Conservation (phyloP, 1,140 invertebrate genomes). For the Drosophila obscura region DNA sequence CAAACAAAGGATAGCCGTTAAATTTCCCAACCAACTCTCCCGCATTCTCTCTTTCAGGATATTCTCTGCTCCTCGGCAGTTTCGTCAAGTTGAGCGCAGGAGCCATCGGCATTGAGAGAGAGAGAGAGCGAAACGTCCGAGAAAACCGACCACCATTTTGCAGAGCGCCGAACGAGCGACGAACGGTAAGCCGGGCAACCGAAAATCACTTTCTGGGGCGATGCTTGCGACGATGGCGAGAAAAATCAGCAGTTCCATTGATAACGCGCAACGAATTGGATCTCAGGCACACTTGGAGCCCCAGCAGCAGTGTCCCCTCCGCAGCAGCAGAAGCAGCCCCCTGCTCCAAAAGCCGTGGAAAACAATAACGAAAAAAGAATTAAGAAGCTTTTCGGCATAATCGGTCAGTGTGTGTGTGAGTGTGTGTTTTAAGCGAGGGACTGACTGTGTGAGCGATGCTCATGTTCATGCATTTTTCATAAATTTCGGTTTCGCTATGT, state of each 20-base stretch:
- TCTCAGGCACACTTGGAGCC: constrained; percentile 52
- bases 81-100: constrained; percentile 36
- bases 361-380: constrained; percentile 10
- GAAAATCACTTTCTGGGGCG: constrained; percentile 57
- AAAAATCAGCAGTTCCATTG: constrained; percentile 80
- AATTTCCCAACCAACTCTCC: constrained; percentile 8
- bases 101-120: neutral
- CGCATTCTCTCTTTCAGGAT: neutral
- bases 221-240: constrained; percentile 76
- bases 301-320: constrained; percentile 24
- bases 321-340: constrained; percentile 10
- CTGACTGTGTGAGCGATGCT: constrained; percentile 20
- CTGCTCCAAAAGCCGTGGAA: constrained; percentile 22
- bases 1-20: constrained; percentile 4
- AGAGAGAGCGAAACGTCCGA: constrained; percentile 18
- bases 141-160: constrained; percentile 4
- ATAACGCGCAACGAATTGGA: constrained; percentile 77
- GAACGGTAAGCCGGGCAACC: constrained; percentile 9
- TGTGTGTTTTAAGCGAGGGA: constrained; percentile 7
- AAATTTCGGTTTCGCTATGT: constrained; percentile 30
- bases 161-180: constrained; percentile 19
- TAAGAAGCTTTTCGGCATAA: constrained; percentile 2
- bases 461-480: constrained; percentile 38
- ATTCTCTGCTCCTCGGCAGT: neutral
- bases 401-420: constrained; percentile 16